Conservation (phyloP, 1,140 invertebrate species). For the Pectinophora gossypiella region DNA sequence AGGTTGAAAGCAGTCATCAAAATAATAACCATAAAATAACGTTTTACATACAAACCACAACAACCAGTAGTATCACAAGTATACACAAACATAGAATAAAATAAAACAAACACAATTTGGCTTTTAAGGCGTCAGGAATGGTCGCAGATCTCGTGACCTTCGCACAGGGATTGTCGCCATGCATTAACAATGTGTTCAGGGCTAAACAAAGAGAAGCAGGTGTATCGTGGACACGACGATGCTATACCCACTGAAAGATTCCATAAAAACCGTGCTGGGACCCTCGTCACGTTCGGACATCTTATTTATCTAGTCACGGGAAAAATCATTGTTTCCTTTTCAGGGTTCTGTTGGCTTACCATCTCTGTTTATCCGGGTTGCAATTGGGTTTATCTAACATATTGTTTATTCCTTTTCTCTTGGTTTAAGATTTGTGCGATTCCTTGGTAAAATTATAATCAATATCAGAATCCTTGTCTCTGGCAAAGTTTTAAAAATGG, state of each 20-base stretch:
- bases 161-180: slow-evolving; percentile 15
- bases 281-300: slow-evolving; percentile 64
- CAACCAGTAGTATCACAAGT: too few species aligned
- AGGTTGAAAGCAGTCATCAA: too few species aligned
- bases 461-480: too few species aligned
- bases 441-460: too few species aligned
- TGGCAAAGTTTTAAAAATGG: too few species aligned
- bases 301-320: slow-evolving; percentile 68
- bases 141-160: slow-evolving; percentile 18
- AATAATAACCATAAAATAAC: too few species aligned
- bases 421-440: too few species aligned
- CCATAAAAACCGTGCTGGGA: slow-evolving; percentile 62
- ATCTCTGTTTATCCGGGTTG: too few species aligned
- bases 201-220: slow-evolving; percentile 56
- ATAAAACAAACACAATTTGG: neutral
- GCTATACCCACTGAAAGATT: slow-evolving; percentile 49
- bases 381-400: too few species aligned
- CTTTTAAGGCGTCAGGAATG: slow-evolving; percentile 6
- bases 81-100: too few species aligned
- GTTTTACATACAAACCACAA: too few species aligned
- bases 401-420: too few species aligned
- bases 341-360: slow-evolving; percentile 11
- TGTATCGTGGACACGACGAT: slow-evolving; percentile 26
- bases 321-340: slow-evolving; percentile 67
- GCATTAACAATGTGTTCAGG: slow-evolving; percentile 48